These are phyloP conservation scores for Hydropsyche betteni DNA, from an alignment of 2,888 invertebrate species.

Conservation along the genomic window DNA sequence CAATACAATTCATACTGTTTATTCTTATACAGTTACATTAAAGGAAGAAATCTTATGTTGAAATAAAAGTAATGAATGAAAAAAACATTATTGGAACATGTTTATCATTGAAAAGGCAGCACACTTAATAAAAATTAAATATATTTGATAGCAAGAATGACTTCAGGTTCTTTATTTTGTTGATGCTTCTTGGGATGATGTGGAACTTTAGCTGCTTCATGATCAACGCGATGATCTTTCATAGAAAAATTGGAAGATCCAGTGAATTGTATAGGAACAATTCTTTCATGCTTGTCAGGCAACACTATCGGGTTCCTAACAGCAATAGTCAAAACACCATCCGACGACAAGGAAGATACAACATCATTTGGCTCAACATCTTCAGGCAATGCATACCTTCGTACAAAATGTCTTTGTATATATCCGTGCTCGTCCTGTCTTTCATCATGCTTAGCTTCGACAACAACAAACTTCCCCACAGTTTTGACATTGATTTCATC, in stretches of 20 bases:
- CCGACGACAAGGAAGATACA: constrained; percentile 77
- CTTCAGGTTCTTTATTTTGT: neutral
- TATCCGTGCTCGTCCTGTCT: constrained; percentile 78
- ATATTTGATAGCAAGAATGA: constrained; percentile 16
- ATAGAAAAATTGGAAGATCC: constrained; percentile 53
- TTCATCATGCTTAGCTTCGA: constrained; percentile 84
- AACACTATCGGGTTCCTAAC: constrained; percentile 60
- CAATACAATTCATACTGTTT: too few relatives aligned
- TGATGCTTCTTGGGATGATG: neutral
- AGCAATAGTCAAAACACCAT: constrained; percentile 76
- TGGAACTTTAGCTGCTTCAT: neutral
- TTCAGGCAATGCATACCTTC: constrained; percentile 79
- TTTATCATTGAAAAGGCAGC: neutral
- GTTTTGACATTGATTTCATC: constrained; percentile 82
- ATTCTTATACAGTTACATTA: too few relatives aligned
- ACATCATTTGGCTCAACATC: constrained; percentile 79
- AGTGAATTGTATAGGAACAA: constrained; percentile 61
- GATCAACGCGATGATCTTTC: constrained; percentile 28
- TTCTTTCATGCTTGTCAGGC: constrained; percentile 58
- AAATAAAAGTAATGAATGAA: neutral
- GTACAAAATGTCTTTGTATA: constrained; percentile 78
- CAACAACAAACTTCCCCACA: constrained; percentile 73
- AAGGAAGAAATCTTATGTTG: too few relatives aligned
- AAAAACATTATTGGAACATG: neutral
- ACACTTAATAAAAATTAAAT: neutral